Percentiles rank a stretch among this genome's conserved stretches.
phyloP scores from a whole-genome alignment of 2,797 vertebrate genomes.

The Benthosema pterotum region DNA sequence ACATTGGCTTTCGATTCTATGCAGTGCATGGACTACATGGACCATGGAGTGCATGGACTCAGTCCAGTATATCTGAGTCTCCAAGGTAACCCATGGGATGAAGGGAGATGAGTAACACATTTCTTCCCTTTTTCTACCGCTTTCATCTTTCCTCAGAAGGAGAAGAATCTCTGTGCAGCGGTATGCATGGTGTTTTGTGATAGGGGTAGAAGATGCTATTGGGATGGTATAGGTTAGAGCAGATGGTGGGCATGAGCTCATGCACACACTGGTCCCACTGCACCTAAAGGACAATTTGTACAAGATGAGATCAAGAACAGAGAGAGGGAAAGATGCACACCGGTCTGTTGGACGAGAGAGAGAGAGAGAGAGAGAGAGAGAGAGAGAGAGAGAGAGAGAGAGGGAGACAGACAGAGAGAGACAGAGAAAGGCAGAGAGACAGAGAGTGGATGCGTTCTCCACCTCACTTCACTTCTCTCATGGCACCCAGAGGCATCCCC shows the following conservation, averaged over 20 bases:
- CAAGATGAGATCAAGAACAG: slow-evolving; percentile 56
- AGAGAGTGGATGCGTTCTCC: slow-evolving; percentile 53
- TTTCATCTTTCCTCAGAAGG: too few relatives aligned
- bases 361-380: slow-evolving; percentile 23
- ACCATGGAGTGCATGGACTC: too few relatives aligned
- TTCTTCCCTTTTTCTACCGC: too few relatives aligned
- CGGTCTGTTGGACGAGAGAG: not conserved
- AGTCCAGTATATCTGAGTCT: too few relatives aligned
- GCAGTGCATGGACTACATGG: too few relatives aligned
- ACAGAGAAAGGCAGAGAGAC: slow-evolving; percentile 21
- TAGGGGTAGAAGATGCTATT: too few relatives aligned
- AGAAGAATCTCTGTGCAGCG: too few relatives aligned
- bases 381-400: slow-evolving; percentile 38
- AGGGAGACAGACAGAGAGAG: slow-evolving; percentile 17
- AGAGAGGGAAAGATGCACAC: not conserved
- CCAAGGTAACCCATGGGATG: too few relatives aligned
- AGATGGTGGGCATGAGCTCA: not conserved
- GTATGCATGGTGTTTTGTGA: too few relatives aligned
- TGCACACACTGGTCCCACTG: slow-evolving; percentile 33
- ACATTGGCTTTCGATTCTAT: too few relatives aligned
- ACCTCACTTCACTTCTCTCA: slow-evolving; percentile 58
- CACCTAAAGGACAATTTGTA: slow-evolving; percentile 69
- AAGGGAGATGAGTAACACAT: too few relatives aligned
- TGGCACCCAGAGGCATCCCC: slow-evolving; percentile 67
- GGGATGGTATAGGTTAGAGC: too few relatives aligned